Percentiles rank a stretch among this genome's conserved stretches.
Conservation (phyloP, 2,113 vertebrate genomes). For the Lota lota region DNA sequence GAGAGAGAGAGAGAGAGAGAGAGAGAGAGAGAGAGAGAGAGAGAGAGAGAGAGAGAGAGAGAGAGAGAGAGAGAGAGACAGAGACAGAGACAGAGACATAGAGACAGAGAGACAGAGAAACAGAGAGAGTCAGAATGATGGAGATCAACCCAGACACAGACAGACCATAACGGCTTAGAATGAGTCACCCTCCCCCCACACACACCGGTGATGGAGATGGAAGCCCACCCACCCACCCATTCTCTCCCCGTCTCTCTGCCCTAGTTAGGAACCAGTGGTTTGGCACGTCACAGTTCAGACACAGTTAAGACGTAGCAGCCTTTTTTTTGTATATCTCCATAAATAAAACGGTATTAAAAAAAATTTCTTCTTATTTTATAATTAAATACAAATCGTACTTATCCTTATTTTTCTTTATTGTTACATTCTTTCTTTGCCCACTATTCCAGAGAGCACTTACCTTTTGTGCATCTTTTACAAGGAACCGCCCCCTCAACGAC, state of each 20-base stretch:
- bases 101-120: background rate
- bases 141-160: constrained; percentile 3
- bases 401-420: background rate
- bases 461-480: constrained; percentile 43
- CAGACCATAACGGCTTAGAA: background rate
- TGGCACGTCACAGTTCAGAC: no score
- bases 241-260: background rate
- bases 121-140: no score
- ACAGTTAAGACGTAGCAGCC: no score
- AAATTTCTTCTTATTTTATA: no score
- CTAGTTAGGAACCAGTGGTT: background rate
- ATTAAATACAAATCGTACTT: no score
- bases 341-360: no score
- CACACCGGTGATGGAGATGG: background rate
- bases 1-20: no score
- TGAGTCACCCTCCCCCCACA: constrained; percentile 40
- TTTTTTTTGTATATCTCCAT: no score
- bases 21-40: no score
- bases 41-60: no score
- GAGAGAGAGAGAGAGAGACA: no score
- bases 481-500: constrained; percentile 26
- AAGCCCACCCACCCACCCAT: background rate
- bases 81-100: no score
- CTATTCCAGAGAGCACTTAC: constrained; percentile 57
- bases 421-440: constrained; percentile 4